phyloP scores from a whole-genome alignment of 2,797 vertebrate species.

The Scolopax bukidnonensis region DNA sequence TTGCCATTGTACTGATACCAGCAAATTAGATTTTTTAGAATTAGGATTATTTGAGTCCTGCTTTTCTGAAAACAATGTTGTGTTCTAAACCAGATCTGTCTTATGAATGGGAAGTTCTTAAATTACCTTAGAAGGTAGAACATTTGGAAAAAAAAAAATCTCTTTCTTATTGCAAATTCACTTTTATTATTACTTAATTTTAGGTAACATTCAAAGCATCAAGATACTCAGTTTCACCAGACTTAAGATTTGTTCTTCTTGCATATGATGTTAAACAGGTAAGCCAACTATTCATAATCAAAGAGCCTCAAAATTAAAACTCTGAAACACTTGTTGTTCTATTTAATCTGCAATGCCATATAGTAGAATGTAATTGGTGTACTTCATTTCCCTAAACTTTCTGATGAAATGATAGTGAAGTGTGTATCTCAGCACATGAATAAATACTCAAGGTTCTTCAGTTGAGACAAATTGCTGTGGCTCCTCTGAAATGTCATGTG shows the following conservation, averaged over 20 bases:
- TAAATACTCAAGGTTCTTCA: not conserved
- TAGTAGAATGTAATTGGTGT: not conserved
- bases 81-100: not conserved
- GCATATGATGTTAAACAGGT: slow-evolving; percentile 96
- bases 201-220: slow-evolving; percentile 95
- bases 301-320: not conserved
- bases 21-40: not conserved
- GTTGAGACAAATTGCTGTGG: not conserved
- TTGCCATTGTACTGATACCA: not conserved
- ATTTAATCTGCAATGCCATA: not conserved
- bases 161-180: not conserved
- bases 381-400: not conserved
- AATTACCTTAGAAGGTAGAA: not conserved
- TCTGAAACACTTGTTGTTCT: not conserved
- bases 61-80: not conserved
- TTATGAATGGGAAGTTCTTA: not conserved
- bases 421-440: not conserved
- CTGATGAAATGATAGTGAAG: not conserved
- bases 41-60: not conserved
- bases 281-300: not conserved
- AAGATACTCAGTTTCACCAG: slow-evolving; percentile 92
- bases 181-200: not conserved
- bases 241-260: slow-evolving; percentile 93
- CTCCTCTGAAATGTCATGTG: not conserved
- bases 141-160: not conserved